Evolutionary conservation across 2,888 invertebrate species (phyloP).

Genomic region (Andricus curvator): DNA sequence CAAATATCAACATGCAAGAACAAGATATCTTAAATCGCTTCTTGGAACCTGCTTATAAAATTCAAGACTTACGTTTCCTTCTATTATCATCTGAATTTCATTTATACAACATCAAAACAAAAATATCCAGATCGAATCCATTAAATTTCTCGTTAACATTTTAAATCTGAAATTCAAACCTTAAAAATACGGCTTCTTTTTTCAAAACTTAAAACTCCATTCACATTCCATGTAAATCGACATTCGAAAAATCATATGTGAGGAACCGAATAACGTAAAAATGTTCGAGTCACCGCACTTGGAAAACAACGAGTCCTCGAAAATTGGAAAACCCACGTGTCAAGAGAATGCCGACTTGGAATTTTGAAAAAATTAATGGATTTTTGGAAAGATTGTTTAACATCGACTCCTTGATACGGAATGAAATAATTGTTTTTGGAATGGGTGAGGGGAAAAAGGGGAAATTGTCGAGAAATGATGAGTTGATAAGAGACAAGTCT

Average conservation of each 20-base stretch:
- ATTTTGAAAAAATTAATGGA: background rate
- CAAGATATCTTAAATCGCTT: background rate
- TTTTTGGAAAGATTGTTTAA: background rate
- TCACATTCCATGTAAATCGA: too few species aligned
- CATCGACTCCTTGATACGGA: background rate
- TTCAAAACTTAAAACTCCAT: background rate
- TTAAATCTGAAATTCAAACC: background rate
- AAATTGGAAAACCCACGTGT: background rate
- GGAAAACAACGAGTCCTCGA: background rate
- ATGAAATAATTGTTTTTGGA: background rate
- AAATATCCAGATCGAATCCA: background rate
- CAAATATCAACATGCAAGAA: background rate
- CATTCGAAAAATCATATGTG: background rate
- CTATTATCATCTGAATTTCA: constrained; percentile 3
- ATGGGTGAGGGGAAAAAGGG: background rate
- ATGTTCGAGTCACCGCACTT: background rate
- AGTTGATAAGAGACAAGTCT: constrained; percentile 20
- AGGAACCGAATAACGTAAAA: background rate
- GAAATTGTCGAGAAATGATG: background rate
- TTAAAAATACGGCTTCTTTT: background rate
- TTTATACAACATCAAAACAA: background rate
- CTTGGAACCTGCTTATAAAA: background rate
- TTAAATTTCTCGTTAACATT: background rate
- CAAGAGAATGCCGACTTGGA: background rate
- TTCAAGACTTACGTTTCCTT: background rate